Evolutionary conservation across 1,140 invertebrate genomes (phyloP), one percentile per base, ranked within the genome.

Genomic region (Drosophila quadrilineata): DNA sequence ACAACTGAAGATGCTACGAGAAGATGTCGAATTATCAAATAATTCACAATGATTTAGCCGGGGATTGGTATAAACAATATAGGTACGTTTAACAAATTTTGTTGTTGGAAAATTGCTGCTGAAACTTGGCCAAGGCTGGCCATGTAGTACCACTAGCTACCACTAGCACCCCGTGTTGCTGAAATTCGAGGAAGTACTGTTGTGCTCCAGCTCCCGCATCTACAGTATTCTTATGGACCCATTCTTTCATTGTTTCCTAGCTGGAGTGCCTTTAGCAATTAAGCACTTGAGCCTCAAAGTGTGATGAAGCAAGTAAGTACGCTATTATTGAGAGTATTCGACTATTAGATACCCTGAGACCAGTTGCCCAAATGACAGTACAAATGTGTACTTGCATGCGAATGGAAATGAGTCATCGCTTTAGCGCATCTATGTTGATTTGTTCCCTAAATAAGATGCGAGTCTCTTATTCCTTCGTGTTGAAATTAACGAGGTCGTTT

Each of bases 181-280:
- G 0, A 35, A 35, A 28, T 21, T 26, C 21, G 54, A 5, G 2
- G 12, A 2, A n/a, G 22, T 36, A 57, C 45, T 46, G n/a, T 43
- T 35, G 48, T 53, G 36, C 46, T 8, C 12, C 21, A 26, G 22
- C 2, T 1, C 3, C n/a, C n/a, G 29, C 29, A 31, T 4, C n/a
- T 24, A 36, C 12, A 33, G 29, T 12, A 28, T 45, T n/a, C 45
- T 52, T 50, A 10, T 26, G 14, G 40, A 9, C 8, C 36, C 50
- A 46, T 29, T 22, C 45, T 46, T 26, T 21, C 63, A 62, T 71
- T 71, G 68, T 71, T 71, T 14, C 53, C 10, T 57, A 56, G 56
- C 52, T 68, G 36, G 52, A 68, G 64, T 57, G 54, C 48, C 53
- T 59, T 63, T 53, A 57, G 67, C 40, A 73, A 73, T 73, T 73